phyloP scores from a whole-genome alignment of 2,888 invertebrate species.

The Notocelia uddmanniana region DNA sequence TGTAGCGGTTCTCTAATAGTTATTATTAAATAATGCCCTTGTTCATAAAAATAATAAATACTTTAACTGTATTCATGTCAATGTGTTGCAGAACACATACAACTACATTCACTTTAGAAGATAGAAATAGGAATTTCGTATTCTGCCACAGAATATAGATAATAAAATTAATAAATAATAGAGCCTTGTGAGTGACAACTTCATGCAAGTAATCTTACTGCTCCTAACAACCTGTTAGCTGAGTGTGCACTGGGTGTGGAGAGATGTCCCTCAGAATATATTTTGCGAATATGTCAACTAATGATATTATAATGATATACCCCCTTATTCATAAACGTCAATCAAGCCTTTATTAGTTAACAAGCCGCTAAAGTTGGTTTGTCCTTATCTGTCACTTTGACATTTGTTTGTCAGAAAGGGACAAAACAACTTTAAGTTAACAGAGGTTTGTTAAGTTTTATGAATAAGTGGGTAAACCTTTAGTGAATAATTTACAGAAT shows the following conservation, averaged over 20 bases:
- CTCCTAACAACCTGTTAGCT: not conserved
- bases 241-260: not conserved
- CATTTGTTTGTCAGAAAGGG: too few species aligned
- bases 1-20: conserved; percentile 37
- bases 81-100: conserved; percentile 17
- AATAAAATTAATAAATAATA: too few species aligned
- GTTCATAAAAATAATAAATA: conserved; percentile 35
- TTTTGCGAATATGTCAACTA: not conserved
- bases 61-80: conserved; percentile 25
- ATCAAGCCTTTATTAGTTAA: too few species aligned
- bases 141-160: not conserved
- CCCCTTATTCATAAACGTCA: too few species aligned
- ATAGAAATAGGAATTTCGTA: not conserved
- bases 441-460: too few species aligned
- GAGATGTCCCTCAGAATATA: not conserved
- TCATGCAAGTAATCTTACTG: not conserved
- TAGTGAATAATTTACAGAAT: conserved; percentile 14
- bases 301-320: not conserved
- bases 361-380: too few species aligned
- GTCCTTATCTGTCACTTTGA: too few species aligned
- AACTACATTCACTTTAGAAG: not conserved
- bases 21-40: conserved; percentile 27
- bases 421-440: too few species aligned
- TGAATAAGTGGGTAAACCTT: too few species aligned
- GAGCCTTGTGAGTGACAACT: not conserved